Evolutionary conservation across 1,140 invertebrate genomes (phyloP).

Genomic region (Magallana ariakensis): DNA sequence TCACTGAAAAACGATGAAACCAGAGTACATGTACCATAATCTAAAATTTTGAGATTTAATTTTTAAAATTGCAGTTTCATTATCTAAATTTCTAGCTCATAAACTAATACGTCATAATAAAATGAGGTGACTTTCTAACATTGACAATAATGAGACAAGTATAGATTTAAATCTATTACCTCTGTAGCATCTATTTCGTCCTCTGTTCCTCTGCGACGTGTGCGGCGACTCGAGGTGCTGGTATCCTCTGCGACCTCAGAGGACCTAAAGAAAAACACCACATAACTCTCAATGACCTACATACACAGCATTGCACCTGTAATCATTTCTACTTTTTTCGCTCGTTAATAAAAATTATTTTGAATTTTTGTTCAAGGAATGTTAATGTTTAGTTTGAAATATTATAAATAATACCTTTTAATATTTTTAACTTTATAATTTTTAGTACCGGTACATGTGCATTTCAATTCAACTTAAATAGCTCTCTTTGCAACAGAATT

Average conservation of each 20-base stretch:
- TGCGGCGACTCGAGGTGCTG: conserved; percentile 46
- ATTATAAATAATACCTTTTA: neutral
- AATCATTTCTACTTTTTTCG: no score
- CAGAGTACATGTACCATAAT: no score
- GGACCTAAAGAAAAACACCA: conserved; percentile 42
- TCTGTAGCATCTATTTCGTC: conserved; percentile 47
- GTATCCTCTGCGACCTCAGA: conserved; percentile 29
- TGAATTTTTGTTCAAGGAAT: neutral
- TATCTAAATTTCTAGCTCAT: no score
- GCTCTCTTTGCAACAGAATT: neutral
- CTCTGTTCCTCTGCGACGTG: conserved; percentile 46
- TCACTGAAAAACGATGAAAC: no score
- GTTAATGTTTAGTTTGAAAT: no score
- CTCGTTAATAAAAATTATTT: neutral
- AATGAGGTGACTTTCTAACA: no score
- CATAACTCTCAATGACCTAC: neutral
- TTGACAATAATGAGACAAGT: no score
- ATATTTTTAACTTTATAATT: neutral
- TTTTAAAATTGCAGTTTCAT: no score
- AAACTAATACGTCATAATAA: no score
- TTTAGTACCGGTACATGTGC: conserved; percentile 19
- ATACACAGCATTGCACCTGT: neutral
- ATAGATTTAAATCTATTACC: neutral
- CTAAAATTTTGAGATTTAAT: no score
- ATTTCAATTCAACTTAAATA: neutral